Evolutionary conservation across 2,797 vertebrate species (phyloP).

Genomic region (Platalea minor): DNA sequence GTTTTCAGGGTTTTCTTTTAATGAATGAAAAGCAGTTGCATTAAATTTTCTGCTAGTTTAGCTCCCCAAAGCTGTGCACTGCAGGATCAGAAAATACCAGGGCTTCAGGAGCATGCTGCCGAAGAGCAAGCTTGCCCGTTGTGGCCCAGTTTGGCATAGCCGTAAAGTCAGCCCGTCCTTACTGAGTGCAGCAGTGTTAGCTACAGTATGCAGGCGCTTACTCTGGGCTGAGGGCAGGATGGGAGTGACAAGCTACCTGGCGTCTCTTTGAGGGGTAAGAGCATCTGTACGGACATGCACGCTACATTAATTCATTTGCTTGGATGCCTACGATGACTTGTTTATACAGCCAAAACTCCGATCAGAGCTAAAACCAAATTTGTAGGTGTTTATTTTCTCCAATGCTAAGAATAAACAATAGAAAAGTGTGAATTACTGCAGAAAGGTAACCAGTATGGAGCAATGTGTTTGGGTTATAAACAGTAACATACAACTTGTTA

Average conservation of each 20-base stretch:
- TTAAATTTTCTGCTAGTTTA: not conserved
- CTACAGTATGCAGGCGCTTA: accelerated
- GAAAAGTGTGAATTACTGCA: not conserved
- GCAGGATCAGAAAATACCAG: not conserved
- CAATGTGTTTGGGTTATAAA: not conserved
- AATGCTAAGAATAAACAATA: not conserved
- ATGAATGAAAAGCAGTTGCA: not conserved
- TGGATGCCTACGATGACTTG: not conserved
- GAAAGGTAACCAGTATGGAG: not conserved
- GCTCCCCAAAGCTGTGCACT: not conserved
- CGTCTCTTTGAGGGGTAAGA: not conserved
- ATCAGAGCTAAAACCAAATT: not conserved
- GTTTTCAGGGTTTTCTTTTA: not conserved
- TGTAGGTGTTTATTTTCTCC: not conserved
- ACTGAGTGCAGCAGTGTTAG: not conserved
- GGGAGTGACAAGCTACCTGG: not conserved
- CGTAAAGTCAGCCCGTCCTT: accelerated
- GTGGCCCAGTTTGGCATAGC: not conserved
- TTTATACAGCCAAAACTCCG: not conserved
- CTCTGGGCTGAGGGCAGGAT: not conserved
- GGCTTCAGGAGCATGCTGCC: not conserved
- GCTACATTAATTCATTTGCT: not conserved
- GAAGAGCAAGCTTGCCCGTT: not conserved
- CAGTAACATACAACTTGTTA: not conserved
- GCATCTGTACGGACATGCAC: not conserved